Conservation (phyloP, 1,140 invertebrate genomes). For the Chionoecetes opilio region DNA sequence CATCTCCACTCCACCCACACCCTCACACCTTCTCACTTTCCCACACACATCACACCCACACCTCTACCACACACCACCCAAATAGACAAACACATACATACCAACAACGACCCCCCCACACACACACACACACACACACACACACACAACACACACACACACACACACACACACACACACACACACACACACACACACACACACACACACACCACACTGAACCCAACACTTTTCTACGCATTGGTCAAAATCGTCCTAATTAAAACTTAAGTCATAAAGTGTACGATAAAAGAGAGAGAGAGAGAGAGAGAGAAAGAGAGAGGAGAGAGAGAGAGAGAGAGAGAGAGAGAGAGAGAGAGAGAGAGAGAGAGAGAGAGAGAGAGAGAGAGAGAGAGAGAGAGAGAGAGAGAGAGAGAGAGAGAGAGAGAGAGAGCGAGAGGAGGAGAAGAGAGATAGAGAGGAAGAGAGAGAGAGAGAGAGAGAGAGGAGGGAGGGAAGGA, state of each 20-base stretch:
- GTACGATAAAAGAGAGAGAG: too few relatives aligned
- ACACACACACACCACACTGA: constrained; percentile 27
- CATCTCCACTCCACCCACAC: too few relatives aligned
- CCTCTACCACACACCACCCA: too few relatives aligned
- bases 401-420: constrained; percentile 53
- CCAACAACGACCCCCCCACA: too few relatives aligned
- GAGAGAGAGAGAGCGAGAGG: neutral
- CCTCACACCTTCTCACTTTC: too few relatives aligned
- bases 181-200: constrained; percentile 27
- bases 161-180: constrained; percentile 10
- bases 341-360: constrained; percentile 33
- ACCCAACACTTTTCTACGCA: too few relatives aligned
- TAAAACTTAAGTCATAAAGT: too few relatives aligned
- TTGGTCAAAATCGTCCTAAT: too few relatives aligned
- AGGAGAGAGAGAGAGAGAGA: neutral
- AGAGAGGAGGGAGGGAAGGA: neutral
- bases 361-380: constrained; percentile 46
- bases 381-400: constrained; percentile 48
- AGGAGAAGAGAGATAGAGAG: neutral
- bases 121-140: too few relatives aligned
- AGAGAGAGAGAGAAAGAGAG: too few relatives aligned
- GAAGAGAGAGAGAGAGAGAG: neutral
- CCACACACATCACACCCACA: too few relatives aligned
- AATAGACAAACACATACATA: too few relatives aligned
- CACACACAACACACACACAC: neutral